Base-by-base conservation (phyloP, 2,797 vertebrate species). In the Coccyzus lansbergi region DNA sequence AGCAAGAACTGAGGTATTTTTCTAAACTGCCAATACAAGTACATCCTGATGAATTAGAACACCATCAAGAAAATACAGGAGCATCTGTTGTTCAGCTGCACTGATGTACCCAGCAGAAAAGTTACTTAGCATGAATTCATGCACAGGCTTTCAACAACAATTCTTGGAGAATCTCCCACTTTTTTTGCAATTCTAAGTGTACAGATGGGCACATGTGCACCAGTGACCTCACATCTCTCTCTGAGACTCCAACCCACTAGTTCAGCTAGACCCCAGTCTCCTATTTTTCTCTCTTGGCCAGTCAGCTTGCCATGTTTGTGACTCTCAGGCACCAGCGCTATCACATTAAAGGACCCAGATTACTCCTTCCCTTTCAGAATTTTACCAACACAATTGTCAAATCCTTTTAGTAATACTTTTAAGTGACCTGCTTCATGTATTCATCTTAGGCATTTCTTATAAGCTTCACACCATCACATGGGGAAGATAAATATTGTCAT, bases 401-500 rank as follows among this genome's bases (percentile, higher is more conserved):
- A 88, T 51, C 12, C 25, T 86, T 93, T 60, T 82, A 40, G 3
- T 44, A 92, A 92, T 76, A 21, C 19, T 85, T 83, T 80, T 46
- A 51, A 65, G 48, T 44, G 26, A 11, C 21, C 70, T 63, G n/a
- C 36, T 63, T 72, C 86, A 67, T 49, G 31, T 76, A 48, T 74
- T 86, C 31, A 28, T 86, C 31, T 59, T 48, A 63, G 44, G 78
- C 34, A 92, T 94, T 90, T 90, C 74, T 63, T 76, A 69, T 12
- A 88, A 82, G 52, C 33, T 88, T 95, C 70, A 79, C 63, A 86
- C 34, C 56, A 83, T 74, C 42, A 79, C 34, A 67, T 25, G 56
- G 52, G 44, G 29, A 88, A 85, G 81, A 93, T 86, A 72, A 96
- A 94, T 92, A 42, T 55, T 96, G 49, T 63, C 55, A 86, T 88